Evolutionary conservation across 2,888 invertebrate genomes (phyloP), one percentile per base, ranked within the genome.

Genomic region (Cremastinae sp.): DNA sequence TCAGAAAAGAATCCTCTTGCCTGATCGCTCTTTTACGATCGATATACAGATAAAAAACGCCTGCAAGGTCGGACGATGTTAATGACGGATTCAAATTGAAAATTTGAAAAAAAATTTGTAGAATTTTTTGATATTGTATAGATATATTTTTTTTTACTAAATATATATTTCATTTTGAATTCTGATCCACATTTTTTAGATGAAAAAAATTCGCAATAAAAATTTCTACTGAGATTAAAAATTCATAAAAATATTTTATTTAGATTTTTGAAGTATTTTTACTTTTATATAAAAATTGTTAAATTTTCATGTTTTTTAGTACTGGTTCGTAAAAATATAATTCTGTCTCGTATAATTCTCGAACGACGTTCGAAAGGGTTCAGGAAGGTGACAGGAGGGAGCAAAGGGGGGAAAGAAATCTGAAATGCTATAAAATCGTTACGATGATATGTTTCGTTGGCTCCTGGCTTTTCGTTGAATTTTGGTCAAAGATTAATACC

Each of bases 401-500:
- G 49, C n/a, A 39, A 4, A 22, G 12, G 43, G 22, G 5, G 43
- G 14, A 0, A 28, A 20, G n/a, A 49, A 16, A 62, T 70, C 45
- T 35, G 35, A 12, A 55, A 53, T n/a, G 45, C 71, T 61, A 71
- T 70, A 74, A 70, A 74, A 65, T 77, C 61, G 74, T 70, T 51
- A 73, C 70, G 74, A 73, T 61, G 73, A 68, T 35, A 39, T 47
- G 69, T 70, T 77, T 70, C 65, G 55, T 43, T 61, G 58, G 53
- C 72, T 72, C 53, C 64, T 69, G 72, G 59, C 64, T 62, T 53
- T 69, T 64, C 69, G 69, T 73, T 74, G 74, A 77, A 70, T 74
- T 66, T 70, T 77, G 65, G 74, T 74, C 76, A 77, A n/a, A 73
- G 45, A 76, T 73, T 28, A 28, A 76, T 73, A 39, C 41, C 59